Evolutionary conservation across 2,888 invertebrate species (phyloP), one percentile per base, ranked within the genome.

Genomic region (Pollenia amentaria): DNA sequence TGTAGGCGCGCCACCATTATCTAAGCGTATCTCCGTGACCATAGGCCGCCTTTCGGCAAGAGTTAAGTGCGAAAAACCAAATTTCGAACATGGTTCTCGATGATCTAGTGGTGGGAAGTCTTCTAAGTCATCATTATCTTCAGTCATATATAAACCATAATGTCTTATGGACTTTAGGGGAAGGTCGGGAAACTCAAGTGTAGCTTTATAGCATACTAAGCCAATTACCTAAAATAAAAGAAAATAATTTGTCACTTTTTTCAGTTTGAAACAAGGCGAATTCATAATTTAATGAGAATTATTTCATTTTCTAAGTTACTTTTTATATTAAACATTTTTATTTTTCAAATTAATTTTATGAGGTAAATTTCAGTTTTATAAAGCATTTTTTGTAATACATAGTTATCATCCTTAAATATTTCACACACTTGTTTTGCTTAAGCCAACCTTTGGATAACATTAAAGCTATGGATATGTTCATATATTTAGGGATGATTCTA

Each of bases 81-180:
- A 99, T 93, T 99, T 99, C 0, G 97, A 96, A 89, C 99, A 97
- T 1, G 96, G 96, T 93, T 99, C 99, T 85, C 95, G 95, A 14
- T 96, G 95, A 92, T 98, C 98, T 12, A 99, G 94, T 89, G 97
- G 97, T 0, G 99, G 98, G 92, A 99, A 98, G 90, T 98, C 99
- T 93, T 98, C 98, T 90, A 92, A 91, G 70, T 93, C 93, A 1
- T 99, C 99, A 92, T 98, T 98, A 91, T 99, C 99, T 94, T 99
- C 99, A 40, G 98, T 98, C 92, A 99, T 98, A 92, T 97, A 98
- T 78, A 99, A 95, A 60, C 97, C 97, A 92, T 98, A 99, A 90
- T 96, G 95, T 77, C 95, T 94, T 18, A 96, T 95, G 51, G 95
- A 95, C 89, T 95, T 95, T 67, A 96, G 94, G 21, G 93, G 92